Base-by-base conservation (phyloP, 2,888 invertebrate species). In the Dicranocentrus wangi region DNA sequence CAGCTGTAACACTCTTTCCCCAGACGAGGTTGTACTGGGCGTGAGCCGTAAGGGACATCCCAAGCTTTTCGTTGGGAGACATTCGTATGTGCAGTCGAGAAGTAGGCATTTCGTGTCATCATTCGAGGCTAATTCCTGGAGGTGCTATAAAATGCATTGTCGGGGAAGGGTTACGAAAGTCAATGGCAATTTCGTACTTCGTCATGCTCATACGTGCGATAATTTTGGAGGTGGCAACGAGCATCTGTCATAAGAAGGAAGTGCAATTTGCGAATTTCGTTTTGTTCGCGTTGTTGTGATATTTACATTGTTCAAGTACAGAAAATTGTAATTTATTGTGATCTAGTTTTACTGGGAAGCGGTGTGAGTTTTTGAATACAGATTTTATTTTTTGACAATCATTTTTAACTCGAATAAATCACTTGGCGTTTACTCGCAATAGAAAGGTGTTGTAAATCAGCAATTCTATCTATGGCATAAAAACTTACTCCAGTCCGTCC, bases 81-180 rank as follows among this genome's bases (percentile, higher is more conserved):
- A 70, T 55, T 78, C 77, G 2, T 78, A 78, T 66, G 77, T 78
- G 8, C 69, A 75, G 21, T 19, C 55, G 15, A 53, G 66, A 39
- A 75, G 65, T 66, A 75, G 66, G 19, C 65, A 66, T 55, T 55
- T 51, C 2, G 68, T 69, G 15, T 53, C 61, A 8, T 21, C 60
- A 13, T 2, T 47, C 15, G 61, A 60, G 27, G 69, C 63, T 17
- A 70, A 78, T n/a, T 78, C 69, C 0, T 77, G 76, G 76, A 58
- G 76, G 25, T 77, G 76, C 61, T 77, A 77, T 39, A 78, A 78
- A 60, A 78, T 78, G 77, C 69, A 70, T 63, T 78, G 77, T 70
- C 61, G 70, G 7, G 77, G 77, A 25, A 70, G 77, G 61, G 70
- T 78, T 15, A 61, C 32, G 51, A 78, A 78, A 53, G 42, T 61